phyloP scores from a whole-genome alignment of 2,888 invertebrate genomes.

The Amitus sp. region DNA sequence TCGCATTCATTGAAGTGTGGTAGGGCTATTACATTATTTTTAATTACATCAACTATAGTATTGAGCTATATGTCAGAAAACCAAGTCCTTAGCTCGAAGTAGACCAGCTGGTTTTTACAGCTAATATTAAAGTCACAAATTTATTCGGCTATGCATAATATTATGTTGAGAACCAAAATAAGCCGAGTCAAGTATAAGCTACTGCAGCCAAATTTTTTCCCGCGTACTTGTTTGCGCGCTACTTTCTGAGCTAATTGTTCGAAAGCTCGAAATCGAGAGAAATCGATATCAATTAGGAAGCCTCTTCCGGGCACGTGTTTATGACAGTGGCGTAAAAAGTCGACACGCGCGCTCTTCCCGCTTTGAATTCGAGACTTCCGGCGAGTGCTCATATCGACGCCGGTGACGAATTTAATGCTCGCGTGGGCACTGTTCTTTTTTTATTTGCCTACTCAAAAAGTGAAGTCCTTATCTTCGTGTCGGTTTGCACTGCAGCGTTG shows the following conservation, averaged over 20 bases:
- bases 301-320: constrained; percentile 64
- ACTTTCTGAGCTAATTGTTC: constrained; percentile 26
- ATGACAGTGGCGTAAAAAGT: constrained; percentile 51
- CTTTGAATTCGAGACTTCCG: constrained; percentile 45
- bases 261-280: constrained; percentile 36
- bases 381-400: constrained; percentile 26
- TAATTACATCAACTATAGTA: no score
- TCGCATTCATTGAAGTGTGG: no score
- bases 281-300: constrained; percentile 66
- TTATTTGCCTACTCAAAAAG: constrained; percentile 44
- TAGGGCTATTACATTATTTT: no score
- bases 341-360: constrained; percentile 57
- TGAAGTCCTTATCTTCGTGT: constrained; percentile 27
- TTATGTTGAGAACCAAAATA: no score
- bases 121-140: no score
- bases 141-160: no score
- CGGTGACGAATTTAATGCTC: neutral
- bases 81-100: no score
- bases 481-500: neutral
- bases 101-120: no score
- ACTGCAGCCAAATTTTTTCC: no score
- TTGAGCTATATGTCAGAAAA: no score
- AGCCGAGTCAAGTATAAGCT: no score
- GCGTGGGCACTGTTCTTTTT: constrained; percentile 23
- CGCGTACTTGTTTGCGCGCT: constrained; percentile 22